Percentiles rank a stretch among this genome's conserved stretches.
phyloP scores from a whole-genome alignment of 2,888 invertebrate genomes.

The Pseudoips prasinana region DNA sequence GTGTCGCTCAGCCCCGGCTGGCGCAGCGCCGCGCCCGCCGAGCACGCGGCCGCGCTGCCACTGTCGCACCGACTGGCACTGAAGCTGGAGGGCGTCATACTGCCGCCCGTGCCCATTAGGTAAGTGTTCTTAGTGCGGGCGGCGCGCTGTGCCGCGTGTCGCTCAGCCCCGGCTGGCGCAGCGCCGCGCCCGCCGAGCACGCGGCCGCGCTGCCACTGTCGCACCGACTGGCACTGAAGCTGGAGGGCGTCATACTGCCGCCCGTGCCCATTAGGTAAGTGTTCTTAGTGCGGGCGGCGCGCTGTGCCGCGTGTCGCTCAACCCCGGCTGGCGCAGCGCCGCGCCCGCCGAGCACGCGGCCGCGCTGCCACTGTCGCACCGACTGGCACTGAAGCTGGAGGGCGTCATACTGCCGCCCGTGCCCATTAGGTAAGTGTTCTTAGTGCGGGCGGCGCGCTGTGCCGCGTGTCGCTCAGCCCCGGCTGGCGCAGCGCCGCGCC shows the following conservation, averaged over 20 bases:
- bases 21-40: slow-evolving; percentile 75
- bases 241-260: slow-evolving; percentile 93
- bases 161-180: slow-evolving; percentile 57
- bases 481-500: slow-evolving; percentile 62
- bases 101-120: slow-evolving; percentile 83
- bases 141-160: slow-evolving; percentile 75
- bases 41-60: slow-evolving; percentile 92
- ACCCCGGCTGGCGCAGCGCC: background rate
- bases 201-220: slow-evolving; percentile 92
- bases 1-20: slow-evolving; percentile 66
- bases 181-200: slow-evolving; percentile 45
- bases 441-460: slow-evolving; percentile 38
- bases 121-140: slow-evolving; percentile 82
- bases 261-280: slow-evolving; percentile 85
- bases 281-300: slow-evolving; percentile 12
- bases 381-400: slow-evolving; percentile 95
- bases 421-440: slow-evolving; percentile 83
- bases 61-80: slow-evolving; percentile 93
- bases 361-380: slow-evolving; percentile 90
- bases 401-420: slow-evolving; percentile 89
- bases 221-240: slow-evolving; percentile 93
- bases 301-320: slow-evolving; percentile 46
- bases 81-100: slow-evolving; percentile 89
- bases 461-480: slow-evolving; percentile 31
- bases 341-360: slow-evolving; percentile 82